Base-by-base conservation (phyloP, 2,113 vertebrate species). In the Mobula hypostoma region DNA sequence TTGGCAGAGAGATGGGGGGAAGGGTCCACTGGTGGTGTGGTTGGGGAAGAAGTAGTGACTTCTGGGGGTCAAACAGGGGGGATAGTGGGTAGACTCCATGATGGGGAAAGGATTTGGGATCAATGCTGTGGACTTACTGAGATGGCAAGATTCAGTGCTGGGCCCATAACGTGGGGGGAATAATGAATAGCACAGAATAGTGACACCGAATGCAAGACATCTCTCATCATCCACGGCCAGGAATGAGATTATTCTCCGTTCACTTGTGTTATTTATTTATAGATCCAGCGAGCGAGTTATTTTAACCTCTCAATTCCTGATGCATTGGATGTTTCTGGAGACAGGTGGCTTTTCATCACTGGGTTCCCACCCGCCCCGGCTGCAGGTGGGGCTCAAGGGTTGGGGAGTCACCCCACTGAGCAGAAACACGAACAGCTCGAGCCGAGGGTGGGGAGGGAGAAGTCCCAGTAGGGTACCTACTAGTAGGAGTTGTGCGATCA, bases 261-360 rank as follows among this genome's bases (percentile, higher is more conserved):
- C 40, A 83, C 40, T 83, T 7, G 48, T 56, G 56, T 24, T 56
- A 56, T 58, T 83, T 83, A 83, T 83, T 24, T 83, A 36, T 79
- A 79, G 77, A 79, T 79, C 21, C 80, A 83, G 80, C 40, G 48
- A 83, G 40, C 24, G 48, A 9, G 40, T 83, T 56, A 83, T 83
- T 83, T 83, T 83, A 83, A 83, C 80, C 80, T 83, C 80, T 58
- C 80, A 56, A 83, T 56, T 83, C 21, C 80, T 24, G 77, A 14
- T 56, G 1, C 29, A 24, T 48, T 2, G 40, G 8, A 9, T 56
- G 56, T 83, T 83, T 27, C 80, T 21, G 48, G 78, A 56, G 56
- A 83, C 80, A 83, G 80, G 40, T 83, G 80, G 5, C 40, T 40
- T 27, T 21, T 27, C 40, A 7, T 56, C 19, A 1, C 19, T 9